phyloP scores from a whole-genome alignment of 2,113 vertebrate species.

The Dolichotis patagonum region DNA sequence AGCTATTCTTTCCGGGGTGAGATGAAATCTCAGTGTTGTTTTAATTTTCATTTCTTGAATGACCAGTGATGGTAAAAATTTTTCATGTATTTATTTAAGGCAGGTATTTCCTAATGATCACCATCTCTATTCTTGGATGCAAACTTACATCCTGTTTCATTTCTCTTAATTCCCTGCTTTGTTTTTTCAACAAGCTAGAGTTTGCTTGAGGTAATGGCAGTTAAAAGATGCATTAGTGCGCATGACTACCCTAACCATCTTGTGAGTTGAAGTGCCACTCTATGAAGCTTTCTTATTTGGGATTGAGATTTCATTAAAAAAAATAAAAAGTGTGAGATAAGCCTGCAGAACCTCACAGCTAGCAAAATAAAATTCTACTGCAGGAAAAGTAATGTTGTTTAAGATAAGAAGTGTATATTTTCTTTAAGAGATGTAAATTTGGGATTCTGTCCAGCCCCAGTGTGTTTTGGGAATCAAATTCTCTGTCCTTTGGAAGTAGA shows the following conservation, averaged over 20 bases:
- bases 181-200: not conserved
- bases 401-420: not conserved
- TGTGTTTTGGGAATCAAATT: not conserved
- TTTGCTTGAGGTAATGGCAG: not conserved
- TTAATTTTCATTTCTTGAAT: too few relatives aligned
- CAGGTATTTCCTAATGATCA: not conserved
- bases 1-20: too few relatives aligned
- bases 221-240: not conserved
- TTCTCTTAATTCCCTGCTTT: not conserved
- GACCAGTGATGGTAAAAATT: too few relatives aligned
- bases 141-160: not conserved
- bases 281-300: not conserved
- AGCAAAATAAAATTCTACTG: not conserved
- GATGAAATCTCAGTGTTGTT: too few relatives aligned
- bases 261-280: not conserved
- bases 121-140: not conserved
- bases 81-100: too few relatives aligned
- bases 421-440: not conserved
- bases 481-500: not conserved
- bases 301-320: not conserved
- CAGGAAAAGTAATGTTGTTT: not conserved
- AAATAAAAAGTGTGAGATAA: not conserved
- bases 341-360: not conserved
- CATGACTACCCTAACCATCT: not conserved
- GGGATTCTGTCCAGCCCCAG: not conserved